These are phyloP conservation scores for Dasypus novemcinctus DNA, from an alignment of 2,113 vertebrate species.

Conservation along the genomic window DNA sequence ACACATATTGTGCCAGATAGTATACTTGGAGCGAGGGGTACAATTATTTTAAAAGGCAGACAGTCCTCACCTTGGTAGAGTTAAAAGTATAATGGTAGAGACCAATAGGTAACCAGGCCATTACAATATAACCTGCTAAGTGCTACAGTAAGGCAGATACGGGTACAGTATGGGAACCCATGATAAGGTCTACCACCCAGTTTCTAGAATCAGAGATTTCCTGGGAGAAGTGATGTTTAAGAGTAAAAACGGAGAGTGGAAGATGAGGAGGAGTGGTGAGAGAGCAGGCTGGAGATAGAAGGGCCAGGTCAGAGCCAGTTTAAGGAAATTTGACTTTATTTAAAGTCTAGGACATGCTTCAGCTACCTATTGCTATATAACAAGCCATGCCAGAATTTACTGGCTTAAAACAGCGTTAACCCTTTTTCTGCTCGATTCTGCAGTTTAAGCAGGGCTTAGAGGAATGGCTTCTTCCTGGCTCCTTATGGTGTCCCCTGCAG, in stretches of 20 bases:
- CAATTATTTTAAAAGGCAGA: not conserved
- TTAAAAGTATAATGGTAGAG: not conserved
- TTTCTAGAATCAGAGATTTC: not conserved
- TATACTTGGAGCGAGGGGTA: not conserved
- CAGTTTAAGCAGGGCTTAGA: not conserved
- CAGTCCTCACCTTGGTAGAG: not conserved
- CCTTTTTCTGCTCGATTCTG: not conserved
- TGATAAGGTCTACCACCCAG: not conserved
- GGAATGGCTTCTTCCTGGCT: not conserved
- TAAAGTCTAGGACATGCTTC: not conserved
- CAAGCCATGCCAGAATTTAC: not conserved
- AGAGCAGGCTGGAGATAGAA: not conserved
- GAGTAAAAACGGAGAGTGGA: not conserved
- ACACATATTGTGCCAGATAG: not conserved
- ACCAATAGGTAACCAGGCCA: not conserved
- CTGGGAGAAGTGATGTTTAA: not conserved
- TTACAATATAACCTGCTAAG: not conserved
- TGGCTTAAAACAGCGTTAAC: not conserved
- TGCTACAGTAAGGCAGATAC: not conserved
- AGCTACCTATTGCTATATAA: not conserved
- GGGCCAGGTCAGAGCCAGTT: not conserved
- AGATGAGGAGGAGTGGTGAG: not conserved
- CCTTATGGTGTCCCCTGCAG: too few relatives aligned
- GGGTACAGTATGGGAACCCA: not conserved
- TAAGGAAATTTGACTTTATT: not conserved